A percentile compares a stretch with the other conserved stretches of the same genome.
Conservation (phyloP, 2,113 vertebrate genomes). For the Corapipo altera region DNA sequence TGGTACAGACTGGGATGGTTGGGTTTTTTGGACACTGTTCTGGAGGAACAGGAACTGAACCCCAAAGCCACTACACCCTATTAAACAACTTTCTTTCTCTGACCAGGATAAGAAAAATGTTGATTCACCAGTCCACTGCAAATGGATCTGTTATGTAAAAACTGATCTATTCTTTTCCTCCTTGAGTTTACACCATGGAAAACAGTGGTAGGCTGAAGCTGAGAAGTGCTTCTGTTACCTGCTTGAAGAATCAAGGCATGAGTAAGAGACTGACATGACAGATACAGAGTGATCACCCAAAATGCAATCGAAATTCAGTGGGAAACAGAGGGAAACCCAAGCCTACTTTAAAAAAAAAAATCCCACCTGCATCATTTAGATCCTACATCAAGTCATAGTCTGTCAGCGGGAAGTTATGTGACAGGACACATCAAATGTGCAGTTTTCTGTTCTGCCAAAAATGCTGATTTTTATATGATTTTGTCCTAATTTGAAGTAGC, state of each 20-base stretch:
- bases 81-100: not conserved
- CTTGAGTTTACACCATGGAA: not conserved
- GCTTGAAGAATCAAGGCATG: not conserved
- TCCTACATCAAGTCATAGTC: not conserved
- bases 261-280: not conserved
- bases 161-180: not conserved
- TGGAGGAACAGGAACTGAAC: not conserved
- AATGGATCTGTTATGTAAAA: not conserved
- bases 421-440: not conserved
- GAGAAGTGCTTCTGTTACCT: not conserved
- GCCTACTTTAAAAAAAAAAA: not conserved
- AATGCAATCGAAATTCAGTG: not conserved
- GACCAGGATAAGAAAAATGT: not conserved
- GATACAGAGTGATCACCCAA: not conserved
- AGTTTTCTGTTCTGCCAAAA: not conserved
- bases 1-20: not conserved
- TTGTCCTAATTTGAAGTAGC: not conserved
- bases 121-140: not conserved
- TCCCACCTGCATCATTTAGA: not conserved
- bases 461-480: not conserved
- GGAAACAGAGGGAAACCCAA: not conserved
- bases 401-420: not conserved
- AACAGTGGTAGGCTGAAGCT: not conserved
- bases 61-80: accelerated
- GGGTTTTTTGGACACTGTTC: not conserved